Conservation (phyloP, 2,888 invertebrate genomes). For the Cistogaster globosa region DNA sequence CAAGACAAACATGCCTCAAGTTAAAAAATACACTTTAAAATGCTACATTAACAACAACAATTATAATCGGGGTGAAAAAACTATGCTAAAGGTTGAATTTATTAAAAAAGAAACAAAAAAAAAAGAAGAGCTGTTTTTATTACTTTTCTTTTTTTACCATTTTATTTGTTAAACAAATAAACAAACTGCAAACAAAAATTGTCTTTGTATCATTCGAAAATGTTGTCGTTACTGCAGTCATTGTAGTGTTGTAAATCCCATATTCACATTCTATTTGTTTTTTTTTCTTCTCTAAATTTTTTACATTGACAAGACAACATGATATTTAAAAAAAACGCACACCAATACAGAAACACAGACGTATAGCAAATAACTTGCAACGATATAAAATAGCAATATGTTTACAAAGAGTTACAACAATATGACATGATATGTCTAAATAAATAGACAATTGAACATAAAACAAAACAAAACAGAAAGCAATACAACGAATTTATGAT, state of each 20-base stretch:
- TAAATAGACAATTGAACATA: constrained; percentile 62
- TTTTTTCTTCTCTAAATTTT: constrained; percentile 7
- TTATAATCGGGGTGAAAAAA: constrained; percentile 57
- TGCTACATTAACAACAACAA: constrained; percentile 4
- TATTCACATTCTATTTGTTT: background rate
- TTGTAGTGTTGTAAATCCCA: constrained; percentile 10
- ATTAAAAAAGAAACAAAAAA: background rate
- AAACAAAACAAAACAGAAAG: constrained; percentile 18
- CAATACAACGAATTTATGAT: background rate
- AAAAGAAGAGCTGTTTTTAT: background rate
- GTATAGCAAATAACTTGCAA: background rate
- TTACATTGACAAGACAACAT: constrained; percentile 48
- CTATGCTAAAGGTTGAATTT: constrained; percentile 63
- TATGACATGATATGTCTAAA: constrained; percentile 63
- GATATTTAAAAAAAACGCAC: constrained; percentile 3
- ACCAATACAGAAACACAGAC: background rate
- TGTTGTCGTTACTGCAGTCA: constrained; percentile 16
- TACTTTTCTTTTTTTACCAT: background rate
- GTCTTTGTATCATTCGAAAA: constrained; percentile 6
- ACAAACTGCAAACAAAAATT: background rate
- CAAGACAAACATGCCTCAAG: constrained; percentile 38
- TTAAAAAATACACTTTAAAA: constrained; percentile 39
- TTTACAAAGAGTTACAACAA: constrained; percentile 2
- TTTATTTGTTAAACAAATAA: background rate
- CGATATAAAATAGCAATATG: no score